These are phyloP conservation scores for Sinocyclocheilus anophthalmus DNA, from an alignment of 2,113 vertebrate species.

Conservation along the genomic window DNA sequence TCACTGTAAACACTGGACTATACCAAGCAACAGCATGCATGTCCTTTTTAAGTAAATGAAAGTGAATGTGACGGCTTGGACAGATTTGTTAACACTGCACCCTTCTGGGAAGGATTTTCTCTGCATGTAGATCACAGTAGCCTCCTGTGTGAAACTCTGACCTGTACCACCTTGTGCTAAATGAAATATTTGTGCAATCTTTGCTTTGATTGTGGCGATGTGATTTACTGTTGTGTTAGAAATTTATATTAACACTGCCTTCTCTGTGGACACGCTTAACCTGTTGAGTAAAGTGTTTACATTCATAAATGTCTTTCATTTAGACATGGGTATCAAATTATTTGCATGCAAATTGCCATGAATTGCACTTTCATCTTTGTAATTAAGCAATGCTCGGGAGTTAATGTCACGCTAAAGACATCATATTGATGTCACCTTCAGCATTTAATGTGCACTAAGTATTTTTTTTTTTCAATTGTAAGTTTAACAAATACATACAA, in stretches of 20 bases:
- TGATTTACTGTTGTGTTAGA: conserved; percentile 7
- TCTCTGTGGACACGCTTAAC: conserved; percentile 19
- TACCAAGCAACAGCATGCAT: conserved; percentile 25
- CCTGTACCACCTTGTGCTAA: neutral
- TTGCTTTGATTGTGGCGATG: conserved; percentile 15
- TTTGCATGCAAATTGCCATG: neutral
- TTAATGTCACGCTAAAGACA: neutral
- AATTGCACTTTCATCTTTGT: conserved; percentile 6
- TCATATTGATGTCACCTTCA: neutral
- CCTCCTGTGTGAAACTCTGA: neutral
- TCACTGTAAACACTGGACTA: conserved; percentile 29
- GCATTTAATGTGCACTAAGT: conserved; percentile 8
- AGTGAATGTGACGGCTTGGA: conserved; percentile 16
- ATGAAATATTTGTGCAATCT: conserved; percentile 26
- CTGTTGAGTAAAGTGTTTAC: conserved; percentile 35
- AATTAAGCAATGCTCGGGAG: neutral
- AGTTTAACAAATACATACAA: neutral
- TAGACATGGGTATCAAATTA: neutral
- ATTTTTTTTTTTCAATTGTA: neutral
- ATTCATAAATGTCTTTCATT: conserved; percentile 1
- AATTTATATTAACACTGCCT: neutral
- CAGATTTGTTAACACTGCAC: conserved; percentile 45
- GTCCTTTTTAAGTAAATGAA: conserved; percentile 50
- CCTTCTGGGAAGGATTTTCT: conserved; percentile 40
- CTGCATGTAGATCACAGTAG: conserved; percentile 12